phyloP scores from a whole-genome alignment of 2,797 vertebrate species.

The Melanogrammus aeglefinus region DNA sequence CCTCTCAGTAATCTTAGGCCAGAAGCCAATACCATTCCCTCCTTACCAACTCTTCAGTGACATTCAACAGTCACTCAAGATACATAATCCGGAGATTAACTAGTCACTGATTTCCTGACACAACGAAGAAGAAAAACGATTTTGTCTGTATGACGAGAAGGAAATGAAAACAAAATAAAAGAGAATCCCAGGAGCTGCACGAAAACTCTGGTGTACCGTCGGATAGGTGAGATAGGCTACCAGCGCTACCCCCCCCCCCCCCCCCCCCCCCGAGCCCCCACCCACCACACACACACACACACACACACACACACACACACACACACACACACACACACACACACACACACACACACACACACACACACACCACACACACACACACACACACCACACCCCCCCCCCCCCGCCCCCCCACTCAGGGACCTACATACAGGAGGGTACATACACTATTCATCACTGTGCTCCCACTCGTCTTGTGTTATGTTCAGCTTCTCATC shows the following conservation, averaged over 20 bases:
- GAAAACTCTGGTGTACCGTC: not conserved
- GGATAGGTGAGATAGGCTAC: not conserved
- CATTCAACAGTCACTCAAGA: no score
- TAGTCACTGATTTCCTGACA: no score
- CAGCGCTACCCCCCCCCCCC: not conserved
- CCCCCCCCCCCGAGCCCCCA: not conserved
- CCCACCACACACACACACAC: not conserved
- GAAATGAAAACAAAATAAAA: not conserved
- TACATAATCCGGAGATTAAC: no score
- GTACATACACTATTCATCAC: not conserved
- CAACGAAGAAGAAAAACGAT: no score
- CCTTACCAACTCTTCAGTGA: no score
- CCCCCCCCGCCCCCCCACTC: not conserved
- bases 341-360: conserved; percentile 14
- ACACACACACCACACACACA: conserved; percentile 13
- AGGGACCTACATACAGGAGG: not conserved
- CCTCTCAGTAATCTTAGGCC: no score
- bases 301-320: conserved; percentile 8
- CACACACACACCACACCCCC: no score
- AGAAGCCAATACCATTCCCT: no score
- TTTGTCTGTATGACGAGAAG: no score
- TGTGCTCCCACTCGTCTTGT: not conserved
- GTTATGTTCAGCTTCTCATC: not conserved
- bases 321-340: not conserved
- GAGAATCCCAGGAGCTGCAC: not conserved